phyloP scores from a whole-genome alignment of 30 jellyfish, hydroid and myxozoan species.

The Aurelia sp. region DNA sequence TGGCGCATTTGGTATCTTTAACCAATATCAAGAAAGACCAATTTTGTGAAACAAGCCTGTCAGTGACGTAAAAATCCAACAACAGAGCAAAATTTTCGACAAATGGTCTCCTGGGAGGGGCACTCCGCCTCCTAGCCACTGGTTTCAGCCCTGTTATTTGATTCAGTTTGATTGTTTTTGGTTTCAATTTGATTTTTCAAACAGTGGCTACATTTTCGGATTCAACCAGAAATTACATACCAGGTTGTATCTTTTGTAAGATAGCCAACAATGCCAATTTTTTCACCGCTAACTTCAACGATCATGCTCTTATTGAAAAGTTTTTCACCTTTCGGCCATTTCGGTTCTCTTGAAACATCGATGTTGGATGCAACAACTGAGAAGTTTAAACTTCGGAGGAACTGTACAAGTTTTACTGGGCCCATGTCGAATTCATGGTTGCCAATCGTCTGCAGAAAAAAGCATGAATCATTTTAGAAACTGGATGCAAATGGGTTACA shows the following conservation, averaged over 20 bases:
- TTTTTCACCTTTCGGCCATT: conserved; percentile 70
- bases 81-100: too few relatives aligned
- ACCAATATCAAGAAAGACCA: too few relatives aligned
- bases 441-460: conserved; percentile 84
- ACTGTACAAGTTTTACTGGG: conserved; percentile 61
- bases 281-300: conserved; percentile 72
- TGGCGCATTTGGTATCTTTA: too few relatives aligned
- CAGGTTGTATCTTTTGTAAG: conserved; percentile 81
- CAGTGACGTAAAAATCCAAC: too few relatives aligned
- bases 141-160: too few relatives aligned
- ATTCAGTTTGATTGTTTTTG: too few relatives aligned
- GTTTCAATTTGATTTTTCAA: too few relatives aligned
- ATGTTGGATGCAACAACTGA: conserved; percentile 85
- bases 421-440: conserved; percentile 99
- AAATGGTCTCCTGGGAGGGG: too few relatives aligned
- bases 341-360: conserved; percentile 82
- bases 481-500: too few relatives aligned
- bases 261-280: conserved; percentile 95
- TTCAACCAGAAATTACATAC: conserved; percentile 22
- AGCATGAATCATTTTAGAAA: neutral
- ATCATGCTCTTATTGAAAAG: conserved; percentile 66
- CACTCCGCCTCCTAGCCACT: too few relatives aligned
- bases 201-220: too few relatives aligned
- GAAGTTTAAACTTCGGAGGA: conserved; percentile 65
- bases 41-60: too few relatives aligned